Percentiles rank a stretch among this genome's conserved stretches.
Conservation (phyloP, 2,888 invertebrate species). For the Ectemnius cavifrons region DNA sequence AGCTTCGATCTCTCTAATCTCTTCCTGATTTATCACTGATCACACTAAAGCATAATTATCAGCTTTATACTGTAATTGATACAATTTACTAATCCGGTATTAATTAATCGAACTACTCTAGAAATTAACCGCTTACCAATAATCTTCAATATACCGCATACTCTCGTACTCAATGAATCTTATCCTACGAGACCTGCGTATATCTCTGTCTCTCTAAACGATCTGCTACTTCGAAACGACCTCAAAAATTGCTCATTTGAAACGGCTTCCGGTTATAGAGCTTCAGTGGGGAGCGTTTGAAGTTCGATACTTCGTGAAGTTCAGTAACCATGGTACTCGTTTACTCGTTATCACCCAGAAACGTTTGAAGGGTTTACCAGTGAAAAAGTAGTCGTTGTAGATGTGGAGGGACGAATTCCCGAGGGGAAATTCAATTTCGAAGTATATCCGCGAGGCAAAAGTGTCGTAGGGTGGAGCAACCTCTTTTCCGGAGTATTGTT, state of each 20-base stretch:
- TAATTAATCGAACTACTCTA: not conserved
- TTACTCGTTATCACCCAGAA: conserved; percentile 15
- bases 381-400: too few relatives aligned
- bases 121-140: not conserved
- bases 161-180: conserved; percentile 27
- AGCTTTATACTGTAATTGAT: not conserved
- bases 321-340: not conserved
- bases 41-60: not conserved
- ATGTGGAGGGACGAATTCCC: not conserved
- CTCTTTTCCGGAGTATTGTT: conserved; percentile 2
- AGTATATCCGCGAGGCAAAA: not conserved
- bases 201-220: not conserved
- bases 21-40: not conserved
- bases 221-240: too few relatives aligned
- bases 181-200: conserved; percentile 10
- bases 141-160: not conserved
- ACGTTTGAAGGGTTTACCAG: not conserved
- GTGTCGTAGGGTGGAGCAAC: not conserved
- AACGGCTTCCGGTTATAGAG: too few relatives aligned
- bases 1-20: not conserved
- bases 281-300: too few relatives aligned
- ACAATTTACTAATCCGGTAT: not conserved
- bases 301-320: conserved; percentile 1
- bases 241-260: too few relatives aligned
- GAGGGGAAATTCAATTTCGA: not conserved